These are phyloP conservation scores for Drosophila ambigua DNA, from an alignment of 1,140 invertebrate species.

Conservation along the genomic window DNA sequence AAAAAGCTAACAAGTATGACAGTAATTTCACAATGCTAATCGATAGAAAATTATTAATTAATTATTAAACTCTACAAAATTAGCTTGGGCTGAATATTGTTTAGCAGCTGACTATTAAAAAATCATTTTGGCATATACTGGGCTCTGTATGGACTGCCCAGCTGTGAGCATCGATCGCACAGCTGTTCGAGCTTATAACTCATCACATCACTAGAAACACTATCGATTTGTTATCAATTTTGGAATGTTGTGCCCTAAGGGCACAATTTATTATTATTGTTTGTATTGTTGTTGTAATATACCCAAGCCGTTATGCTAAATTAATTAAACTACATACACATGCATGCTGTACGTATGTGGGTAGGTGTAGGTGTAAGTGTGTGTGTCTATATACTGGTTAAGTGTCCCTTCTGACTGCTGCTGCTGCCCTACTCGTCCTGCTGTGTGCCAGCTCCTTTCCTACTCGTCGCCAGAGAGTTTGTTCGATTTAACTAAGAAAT, in stretches of 20 bases:
- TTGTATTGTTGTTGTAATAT: constrained; percentile 45
- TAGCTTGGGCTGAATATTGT: too few relatives aligned
- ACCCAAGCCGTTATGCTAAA: constrained; percentile 49
- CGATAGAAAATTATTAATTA: not conserved
- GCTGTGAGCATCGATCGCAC: too few relatives aligned
- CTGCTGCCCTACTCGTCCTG: not conserved
- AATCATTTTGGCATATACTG: too few relatives aligned
- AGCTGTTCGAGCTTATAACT: too few relatives aligned
- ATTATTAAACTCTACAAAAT: too few relatives aligned
- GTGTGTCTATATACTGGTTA: constrained; percentile 40
- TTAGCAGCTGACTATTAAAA: too few relatives aligned
- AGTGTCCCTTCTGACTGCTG: constrained; percentile 31
- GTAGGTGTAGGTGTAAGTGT: constrained; percentile 8
- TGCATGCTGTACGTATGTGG: constrained; percentile 28
- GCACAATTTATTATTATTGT: constrained; percentile 14
- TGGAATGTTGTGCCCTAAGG: constrained; percentile 18
- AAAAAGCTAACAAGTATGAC: not conserved
- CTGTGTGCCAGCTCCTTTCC: not conserved
- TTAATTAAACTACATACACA: constrained; percentile 45
- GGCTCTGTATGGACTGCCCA: too few relatives aligned
- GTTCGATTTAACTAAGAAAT: constrained; percentile 48
- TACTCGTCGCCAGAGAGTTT: not conserved
- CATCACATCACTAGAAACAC: too few relatives aligned
- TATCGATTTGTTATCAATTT: not conserved
- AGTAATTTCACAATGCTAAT: not conserved